Base-by-base conservation (phyloP, 2,797 vertebrate genomes). In the Spinibarbus caldwelli region DNA sequence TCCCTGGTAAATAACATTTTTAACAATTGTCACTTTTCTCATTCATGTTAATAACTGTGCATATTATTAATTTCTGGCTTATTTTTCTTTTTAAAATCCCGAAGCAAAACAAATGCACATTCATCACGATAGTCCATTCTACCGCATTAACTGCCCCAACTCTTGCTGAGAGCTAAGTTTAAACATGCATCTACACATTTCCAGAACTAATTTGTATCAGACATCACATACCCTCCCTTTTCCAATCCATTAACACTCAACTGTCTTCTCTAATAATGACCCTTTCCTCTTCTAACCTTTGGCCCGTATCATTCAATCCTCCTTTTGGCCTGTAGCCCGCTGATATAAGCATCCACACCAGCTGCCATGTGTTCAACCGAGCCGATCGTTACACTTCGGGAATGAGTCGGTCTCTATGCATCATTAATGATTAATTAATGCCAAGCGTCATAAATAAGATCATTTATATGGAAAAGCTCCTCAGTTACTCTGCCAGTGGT, bases 381-480 rank as follows among this genome's bases (percentile, higher is more conserved):
- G 92, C 89, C 90, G 91, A 94, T 94, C 92, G 92, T 94, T 93
- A 93, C 93, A 93, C 89, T 78, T 88, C 87, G 91, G 92, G 93
- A 93, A 92, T 93, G 94, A 95, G 93, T 94, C 92, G 87, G 83
- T 92, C 88, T 93, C 94, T 95, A 94, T 95, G 93, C 92, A 93
- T 95, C 94, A 95, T 95, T 94, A 95, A 95, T 95, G 94, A 95
- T 95, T 95, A 94, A 95, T 95, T 94, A 94, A 95, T 89, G 91
- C 94, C 92, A 91, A 92, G 83, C 91, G 92, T 91, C 91, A 92
- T 93, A 92, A 91, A 92, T 72, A 89, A 85, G 91, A 87, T 92
- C 91, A 90, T 94, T 94, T 93, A 88, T 91, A 90, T 0, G 89
- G 91, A 93, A 91, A 89, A 93, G 91, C 89, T 85, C 86, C 89